Evolutionary conservation across 35 echinoderm and acorn worm species (phyloP).

Genomic region (Anneissia japonica): DNA sequence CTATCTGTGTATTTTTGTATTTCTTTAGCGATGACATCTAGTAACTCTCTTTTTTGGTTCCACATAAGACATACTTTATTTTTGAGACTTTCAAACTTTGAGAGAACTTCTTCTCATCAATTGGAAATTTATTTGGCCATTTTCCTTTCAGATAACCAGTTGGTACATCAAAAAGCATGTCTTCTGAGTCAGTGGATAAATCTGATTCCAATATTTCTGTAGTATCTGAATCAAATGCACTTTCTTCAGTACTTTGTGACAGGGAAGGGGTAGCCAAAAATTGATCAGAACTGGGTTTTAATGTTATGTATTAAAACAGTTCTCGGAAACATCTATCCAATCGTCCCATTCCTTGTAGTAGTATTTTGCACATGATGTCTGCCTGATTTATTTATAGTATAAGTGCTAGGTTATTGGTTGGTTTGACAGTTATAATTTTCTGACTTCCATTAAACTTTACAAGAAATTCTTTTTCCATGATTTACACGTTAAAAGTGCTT

Average conservation of each 20-base stretch:
- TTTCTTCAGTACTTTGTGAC: no score
- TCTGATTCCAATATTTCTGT: no score
- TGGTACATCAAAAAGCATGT: neutral
- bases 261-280: no score
- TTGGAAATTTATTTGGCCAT: conserved; percentile 21
- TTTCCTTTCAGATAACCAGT: conserved; percentile 1
- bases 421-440: neutral
- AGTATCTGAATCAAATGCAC: neutral
- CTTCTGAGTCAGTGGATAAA: no score
- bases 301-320: neutral
- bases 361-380: conserved; percentile 11
- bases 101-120: conserved; percentile 8
- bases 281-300: neutral
- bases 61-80: conserved; percentile 11
- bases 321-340: conserved; percentile 6
- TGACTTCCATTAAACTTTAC: conserved; percentile 17
- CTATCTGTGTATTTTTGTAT: conserved; percentile 27
- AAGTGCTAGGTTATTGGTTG: neutral
- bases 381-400: neutral
- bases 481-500: no score
- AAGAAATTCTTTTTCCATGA: conserved; percentile 20
- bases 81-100: conserved; percentile 1
- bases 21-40: conserved; percentile 5
- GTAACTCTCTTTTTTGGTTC: conserved; percentile 13
- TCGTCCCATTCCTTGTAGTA: conserved; percentile 31